These are phyloP conservation scores for Sula dactylatra DNA, from an alignment of 2,113 vertebrate genomes.

Conservation along the genomic window DNA sequence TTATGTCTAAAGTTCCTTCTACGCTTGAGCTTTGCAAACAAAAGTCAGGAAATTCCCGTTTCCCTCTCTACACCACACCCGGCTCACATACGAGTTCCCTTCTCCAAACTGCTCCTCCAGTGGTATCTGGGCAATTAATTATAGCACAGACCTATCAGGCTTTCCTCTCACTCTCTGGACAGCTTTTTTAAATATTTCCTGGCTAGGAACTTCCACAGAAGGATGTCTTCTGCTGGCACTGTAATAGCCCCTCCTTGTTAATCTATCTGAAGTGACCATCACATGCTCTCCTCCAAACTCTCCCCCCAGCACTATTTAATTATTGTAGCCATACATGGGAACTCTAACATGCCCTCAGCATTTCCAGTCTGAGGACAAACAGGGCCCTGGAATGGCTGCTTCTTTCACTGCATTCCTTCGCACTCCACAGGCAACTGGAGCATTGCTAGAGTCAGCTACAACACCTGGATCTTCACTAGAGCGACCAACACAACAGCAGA, in stretches of 20 bases:
- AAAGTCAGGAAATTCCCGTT: conserved; percentile 7
- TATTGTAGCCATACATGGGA: neutral
- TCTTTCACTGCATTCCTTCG: neutral
- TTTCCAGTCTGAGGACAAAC: neutral
- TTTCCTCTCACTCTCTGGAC: neutral
- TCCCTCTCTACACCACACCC: neutral
- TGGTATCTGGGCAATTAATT: conserved; percentile 30
- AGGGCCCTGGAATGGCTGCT: neutral
- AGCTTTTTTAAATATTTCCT: neutral
- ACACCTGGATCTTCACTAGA: neutral
- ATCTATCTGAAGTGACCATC: neutral
- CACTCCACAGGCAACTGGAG: neutral
- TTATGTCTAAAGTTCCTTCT: conserved; percentile 20
- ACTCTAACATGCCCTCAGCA: neutral
- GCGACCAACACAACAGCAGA: neutral
- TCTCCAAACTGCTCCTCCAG: neutral
- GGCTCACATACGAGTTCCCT: neutral
- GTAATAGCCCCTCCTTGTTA: neutral
- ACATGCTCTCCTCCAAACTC: neutral
- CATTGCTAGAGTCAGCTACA: neutral
- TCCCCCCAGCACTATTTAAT: neutral
- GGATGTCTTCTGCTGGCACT: neutral
- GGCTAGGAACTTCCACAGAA: neutral
- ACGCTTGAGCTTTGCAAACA: neutral
- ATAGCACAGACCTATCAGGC: neutral